These are phyloP conservation scores for Balaenoptera acutorostrata DNA, from an alignment of 2,113 vertebrate species.

Conservation along the genomic window DNA sequence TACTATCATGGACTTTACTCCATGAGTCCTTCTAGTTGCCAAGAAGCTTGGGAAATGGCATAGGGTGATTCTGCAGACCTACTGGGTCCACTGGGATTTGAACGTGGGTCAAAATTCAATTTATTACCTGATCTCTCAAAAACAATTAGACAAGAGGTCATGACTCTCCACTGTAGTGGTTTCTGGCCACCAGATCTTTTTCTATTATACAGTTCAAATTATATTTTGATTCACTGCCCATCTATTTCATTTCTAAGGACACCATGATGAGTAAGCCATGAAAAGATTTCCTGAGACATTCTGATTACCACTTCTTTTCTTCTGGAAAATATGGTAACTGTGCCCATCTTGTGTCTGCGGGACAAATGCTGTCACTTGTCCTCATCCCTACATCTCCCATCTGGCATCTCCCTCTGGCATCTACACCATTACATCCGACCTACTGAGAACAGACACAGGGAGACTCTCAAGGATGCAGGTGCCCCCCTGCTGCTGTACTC, in stretches of 20 bases:
- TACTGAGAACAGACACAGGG: neutral
- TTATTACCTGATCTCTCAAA: neutral
- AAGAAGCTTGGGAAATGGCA: neutral
- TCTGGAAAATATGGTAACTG: neutral
- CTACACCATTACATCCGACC: neutral
- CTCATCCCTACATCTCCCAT: neutral
- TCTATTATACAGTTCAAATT: neutral
- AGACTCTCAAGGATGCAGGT: neutral
- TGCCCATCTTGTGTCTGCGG: neutral
- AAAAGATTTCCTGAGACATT: neutral
- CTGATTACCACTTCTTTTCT: neutral
- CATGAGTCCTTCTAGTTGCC: neutral
- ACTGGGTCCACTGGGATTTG: neutral
- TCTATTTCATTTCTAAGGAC: neutral
- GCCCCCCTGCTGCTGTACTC: no score
- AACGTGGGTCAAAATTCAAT: neutral
- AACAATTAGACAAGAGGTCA: neutral
- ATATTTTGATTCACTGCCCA: neutral
- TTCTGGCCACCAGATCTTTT: neutral
- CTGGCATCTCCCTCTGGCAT: neutral
- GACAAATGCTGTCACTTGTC: neutral
- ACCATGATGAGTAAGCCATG: neutral
- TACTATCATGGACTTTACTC: neutral
- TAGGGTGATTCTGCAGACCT: neutral
- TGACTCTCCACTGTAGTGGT: neutral